Evolutionary conservation across 1,140 invertebrate genomes (phyloP).

Genomic region (Sogatella furcifera): DNA sequence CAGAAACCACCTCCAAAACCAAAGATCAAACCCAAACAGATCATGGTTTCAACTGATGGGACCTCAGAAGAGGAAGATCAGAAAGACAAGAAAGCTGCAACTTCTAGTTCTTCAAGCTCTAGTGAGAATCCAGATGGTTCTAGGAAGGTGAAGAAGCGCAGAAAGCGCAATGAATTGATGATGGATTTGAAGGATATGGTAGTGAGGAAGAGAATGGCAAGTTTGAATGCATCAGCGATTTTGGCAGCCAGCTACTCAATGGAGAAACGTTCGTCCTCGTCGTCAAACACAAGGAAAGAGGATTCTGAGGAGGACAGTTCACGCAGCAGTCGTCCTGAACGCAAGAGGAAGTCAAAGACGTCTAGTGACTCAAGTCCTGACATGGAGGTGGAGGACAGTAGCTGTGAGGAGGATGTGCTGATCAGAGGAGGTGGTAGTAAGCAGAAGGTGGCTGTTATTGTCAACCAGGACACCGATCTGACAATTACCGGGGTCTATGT

Average conservation of each 20-base stretch:
- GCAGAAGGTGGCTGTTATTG: constrained; percentile 52
- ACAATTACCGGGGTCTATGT: constrained; percentile 74
- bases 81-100: constrained; percentile 28
- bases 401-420: constrained; percentile 19
- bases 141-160: constrained; percentile 35
- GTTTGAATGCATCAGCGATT: constrained; percentile 84
- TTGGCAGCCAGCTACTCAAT: constrained; percentile 75
- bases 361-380: constrained; percentile 6
- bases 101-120: constrained; percentile 23
- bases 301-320: constrained; percentile 32
- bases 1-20: neutral
- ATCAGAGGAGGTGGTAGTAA: constrained; percentile 28
- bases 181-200: constrained; percentile 82
- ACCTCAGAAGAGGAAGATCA: constrained; percentile 15
- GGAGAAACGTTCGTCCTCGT: constrained; percentile 51
- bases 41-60: constrained; percentile 5
- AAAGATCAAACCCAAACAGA: constrained; percentile 5
- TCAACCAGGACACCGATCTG: constrained; percentile 74
- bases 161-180: constrained; percentile 51
- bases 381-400: constrained; percentile 29
- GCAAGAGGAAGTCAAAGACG: constrained; percentile 10
- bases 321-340: constrained; percentile 11
- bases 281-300: constrained; percentile 37
- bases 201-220: constrained; percentile 83
- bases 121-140: constrained; percentile 18